phyloP scores from a whole-genome alignment of 2,113 vertebrate species.

The Platycercus adscitus region DNA sequence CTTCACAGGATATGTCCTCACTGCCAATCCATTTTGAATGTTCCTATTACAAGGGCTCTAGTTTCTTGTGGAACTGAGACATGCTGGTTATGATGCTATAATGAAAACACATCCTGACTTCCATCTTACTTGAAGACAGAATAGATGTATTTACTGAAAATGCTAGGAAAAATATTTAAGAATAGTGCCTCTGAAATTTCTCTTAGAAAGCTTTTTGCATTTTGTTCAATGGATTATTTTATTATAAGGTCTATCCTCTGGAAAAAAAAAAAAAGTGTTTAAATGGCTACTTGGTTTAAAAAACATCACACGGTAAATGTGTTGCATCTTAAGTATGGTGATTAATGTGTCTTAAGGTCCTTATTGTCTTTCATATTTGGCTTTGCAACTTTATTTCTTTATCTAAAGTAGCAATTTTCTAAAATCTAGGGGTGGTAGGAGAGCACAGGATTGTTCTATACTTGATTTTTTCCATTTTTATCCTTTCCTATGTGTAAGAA shows the following conservation, averaged over 20 bases:
- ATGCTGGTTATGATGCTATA: neutral
- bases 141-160: neutral
- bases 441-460: neutral
- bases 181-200: neutral
- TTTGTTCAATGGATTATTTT: neutral
- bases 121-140: neutral
- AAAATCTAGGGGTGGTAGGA: neutral
- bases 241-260: neutral
- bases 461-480: neutral
- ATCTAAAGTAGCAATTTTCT: neutral
- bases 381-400: neutral
- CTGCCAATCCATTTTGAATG: neutral
- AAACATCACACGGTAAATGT: neutral
- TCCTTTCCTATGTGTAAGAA: neutral
- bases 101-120: neutral
- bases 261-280: neutral
- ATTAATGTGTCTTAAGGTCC: neutral
- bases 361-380: neutral
- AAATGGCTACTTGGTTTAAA: neutral
- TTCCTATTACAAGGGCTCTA: neutral
- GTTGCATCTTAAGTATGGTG: neutral
- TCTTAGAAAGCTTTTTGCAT: neutral
- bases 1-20: neutral
- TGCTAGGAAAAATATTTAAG: neutral
- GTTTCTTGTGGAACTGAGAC: neutral